phyloP scores from a whole-genome alignment of 1,140 invertebrate genomes.

The Drosophila nikananu region DNA sequence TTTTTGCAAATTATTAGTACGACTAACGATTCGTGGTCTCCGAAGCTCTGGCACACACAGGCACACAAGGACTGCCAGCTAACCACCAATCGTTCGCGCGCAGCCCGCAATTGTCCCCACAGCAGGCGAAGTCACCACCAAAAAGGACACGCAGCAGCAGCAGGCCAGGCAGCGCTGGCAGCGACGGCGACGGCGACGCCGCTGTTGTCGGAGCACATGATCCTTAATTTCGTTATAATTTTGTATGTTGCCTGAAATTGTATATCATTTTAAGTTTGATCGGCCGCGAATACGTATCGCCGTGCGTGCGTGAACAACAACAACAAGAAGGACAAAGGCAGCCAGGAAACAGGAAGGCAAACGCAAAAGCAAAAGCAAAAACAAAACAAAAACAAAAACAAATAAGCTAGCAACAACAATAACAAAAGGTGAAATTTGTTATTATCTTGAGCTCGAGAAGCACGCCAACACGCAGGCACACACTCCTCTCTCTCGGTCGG shows the following conservation, averaged over 20 bases:
- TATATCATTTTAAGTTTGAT: slow-evolving; percentile 86
- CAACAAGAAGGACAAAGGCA: slow-evolving; percentile 7
- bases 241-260: slow-evolving; percentile 84
- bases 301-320: slow-evolving; percentile 67
- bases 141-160: slow-evolving; percentile 30
- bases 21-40: slow-evolving; percentile 84
- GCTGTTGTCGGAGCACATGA: slow-evolving; percentile 78
- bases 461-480: background rate
- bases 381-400: slow-evolving; percentile 15
- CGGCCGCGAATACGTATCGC: slow-evolving; percentile 85
- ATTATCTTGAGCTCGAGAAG: slow-evolving; percentile 9
- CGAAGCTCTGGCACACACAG: slow-evolving; percentile 17
- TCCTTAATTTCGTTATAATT: slow-evolving; percentile 86
- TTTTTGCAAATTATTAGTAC: slow-evolving; percentile 83
- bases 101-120: slow-evolving; percentile 74
- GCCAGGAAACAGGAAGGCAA: background rate
- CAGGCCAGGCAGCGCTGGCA: slow-evolving; percentile 15
- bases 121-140: slow-evolving; percentile 43
- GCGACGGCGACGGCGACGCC: slow-evolving; percentile 41
- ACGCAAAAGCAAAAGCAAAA: slow-evolving; percentile 9
- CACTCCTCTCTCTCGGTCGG: background rate
- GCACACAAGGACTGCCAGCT: slow-evolving; percentile 21
- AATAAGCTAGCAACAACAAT: background rate
- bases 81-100: slow-evolving; percentile 82
- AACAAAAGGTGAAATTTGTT: slow-evolving; percentile 27